Conservation (phyloP, 2,113 vertebrate species). For the Connochaetes taurinus region DNA sequence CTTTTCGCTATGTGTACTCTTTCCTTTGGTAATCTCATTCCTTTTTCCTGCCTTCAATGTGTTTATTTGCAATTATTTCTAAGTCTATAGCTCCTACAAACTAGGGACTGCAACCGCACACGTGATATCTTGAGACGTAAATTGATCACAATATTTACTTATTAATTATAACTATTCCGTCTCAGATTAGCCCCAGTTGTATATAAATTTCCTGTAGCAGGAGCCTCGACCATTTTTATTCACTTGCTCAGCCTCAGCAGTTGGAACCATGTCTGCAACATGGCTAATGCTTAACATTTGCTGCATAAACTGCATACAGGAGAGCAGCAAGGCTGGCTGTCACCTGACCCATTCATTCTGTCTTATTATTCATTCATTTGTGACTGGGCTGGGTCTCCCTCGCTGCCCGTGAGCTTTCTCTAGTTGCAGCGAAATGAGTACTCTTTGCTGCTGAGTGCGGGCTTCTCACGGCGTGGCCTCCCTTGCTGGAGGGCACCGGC, state of each 20-base stretch:
- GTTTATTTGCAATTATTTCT: background rate
- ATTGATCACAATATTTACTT: background rate
- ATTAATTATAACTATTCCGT: background rate
- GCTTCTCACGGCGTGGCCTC: background rate
- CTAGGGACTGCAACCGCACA: background rate
- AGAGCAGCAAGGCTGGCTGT: background rate
- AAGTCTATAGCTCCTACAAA: background rate
- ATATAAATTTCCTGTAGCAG: background rate
- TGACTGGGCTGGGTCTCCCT: background rate
- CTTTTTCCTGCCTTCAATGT: background rate
- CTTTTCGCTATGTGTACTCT: rapidly evolving
- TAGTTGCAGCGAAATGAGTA: background rate
- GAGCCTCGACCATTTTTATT: background rate
- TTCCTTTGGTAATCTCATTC: background rate
- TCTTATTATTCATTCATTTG: background rate
- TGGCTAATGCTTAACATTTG: background rate
- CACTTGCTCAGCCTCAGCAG: background rate
- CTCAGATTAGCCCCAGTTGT: background rate
- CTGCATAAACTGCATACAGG: too few relatives aligned
- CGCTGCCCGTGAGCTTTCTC: background rate
- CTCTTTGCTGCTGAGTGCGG: background rate
- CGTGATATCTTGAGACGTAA: background rate
- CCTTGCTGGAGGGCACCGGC: background rate
- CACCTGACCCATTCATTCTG: background rate
- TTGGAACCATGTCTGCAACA: background rate